Evolutionary conservation across 1,140 invertebrate genomes (phyloP), one percentile per base, ranked within the genome.

Genomic region (Nasonia vitripennis): DNA sequence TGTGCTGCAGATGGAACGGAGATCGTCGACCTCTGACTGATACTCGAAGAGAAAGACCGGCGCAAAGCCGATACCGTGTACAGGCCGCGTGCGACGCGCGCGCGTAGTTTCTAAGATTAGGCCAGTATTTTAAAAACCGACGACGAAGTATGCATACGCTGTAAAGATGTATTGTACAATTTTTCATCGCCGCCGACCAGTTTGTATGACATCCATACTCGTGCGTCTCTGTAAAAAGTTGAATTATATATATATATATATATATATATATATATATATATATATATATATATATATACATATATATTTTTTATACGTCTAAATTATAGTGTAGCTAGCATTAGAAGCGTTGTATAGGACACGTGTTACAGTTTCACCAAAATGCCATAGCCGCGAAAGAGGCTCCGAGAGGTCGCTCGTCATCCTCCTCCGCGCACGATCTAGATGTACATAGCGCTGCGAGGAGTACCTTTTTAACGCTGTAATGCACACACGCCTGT

Each of bases 291-390:
- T 27, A 27, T 27, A 27, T 27, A 27, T 27, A 27, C 1, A 27
- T 81, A 81, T 81, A 67, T 75, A 27, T 2, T 1, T 75, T 27
- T 55, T 71, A 31, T 84, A 55, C 17, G 17, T 55, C 17, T 62
- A 7, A n/a, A 5, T 62, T 20, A 20, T 3, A 62, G 6, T 45
- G 7, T 20, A 20, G 17, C 0, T 51, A 14, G 12, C 4, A 2
- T 23, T 78, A 31, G 62, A 71, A 71, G 45, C 31, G 48, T 37
- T 85, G 62, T 81, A 81, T 85, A 77, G 79, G 73, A 85, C 80
- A 70, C 84, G 51, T 75, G 71, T 78, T 81, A 85, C 84, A 85
- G 79, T 81, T 85, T 81, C 84, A 81, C 71, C 79, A 85, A 85
- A 85, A 77, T 81, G 73, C 84, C 73, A 85, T 85, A 81, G 81